Evolutionary conservation across 2,113 vertebrate genomes (phyloP).

Genomic region (Ptilonorhynchus violaceus): DNA sequence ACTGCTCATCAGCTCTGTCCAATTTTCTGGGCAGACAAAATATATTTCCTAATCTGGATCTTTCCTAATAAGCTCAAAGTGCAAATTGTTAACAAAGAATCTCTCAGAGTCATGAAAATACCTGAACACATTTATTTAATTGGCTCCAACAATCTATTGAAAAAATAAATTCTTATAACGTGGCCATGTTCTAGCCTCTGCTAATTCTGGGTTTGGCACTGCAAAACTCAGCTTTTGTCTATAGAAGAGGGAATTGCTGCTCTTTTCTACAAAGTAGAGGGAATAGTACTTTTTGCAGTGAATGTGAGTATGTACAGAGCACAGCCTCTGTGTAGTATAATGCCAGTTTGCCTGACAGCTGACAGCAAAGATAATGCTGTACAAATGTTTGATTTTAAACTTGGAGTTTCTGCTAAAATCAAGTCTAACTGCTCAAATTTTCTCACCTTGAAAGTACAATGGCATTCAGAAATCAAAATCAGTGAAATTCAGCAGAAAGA

Average conservation of each 20-base stretch:
- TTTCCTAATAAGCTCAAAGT: neutral
- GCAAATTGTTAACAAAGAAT: neutral
- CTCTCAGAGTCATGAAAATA: neutral
- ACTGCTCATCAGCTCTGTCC: neutral
- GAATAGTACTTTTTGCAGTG: neutral
- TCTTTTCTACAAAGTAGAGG: neutral
- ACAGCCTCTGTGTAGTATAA: neutral
- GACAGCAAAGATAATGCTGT: fast-evolving
- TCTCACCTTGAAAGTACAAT: neutral
- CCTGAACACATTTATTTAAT: neutral
- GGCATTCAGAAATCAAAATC: neutral
- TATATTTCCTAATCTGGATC: neutral
- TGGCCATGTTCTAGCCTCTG: neutral
- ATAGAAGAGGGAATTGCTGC: neutral
- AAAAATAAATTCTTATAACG: neutral
- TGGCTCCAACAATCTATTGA: neutral
- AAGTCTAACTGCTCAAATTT: fast-evolving
- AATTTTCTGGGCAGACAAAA: neutral
- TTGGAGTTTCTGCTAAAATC: neutral
- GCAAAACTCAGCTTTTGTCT: neutral
- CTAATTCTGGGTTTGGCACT: neutral
- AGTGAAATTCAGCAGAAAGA: neutral
- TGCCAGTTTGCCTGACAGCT: neutral
- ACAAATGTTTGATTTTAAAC: neutral
- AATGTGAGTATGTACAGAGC: neutral